Base-by-base conservation (phyloP, 1,140 invertebrate genomes). In the Hermetia illucens region DNA sequence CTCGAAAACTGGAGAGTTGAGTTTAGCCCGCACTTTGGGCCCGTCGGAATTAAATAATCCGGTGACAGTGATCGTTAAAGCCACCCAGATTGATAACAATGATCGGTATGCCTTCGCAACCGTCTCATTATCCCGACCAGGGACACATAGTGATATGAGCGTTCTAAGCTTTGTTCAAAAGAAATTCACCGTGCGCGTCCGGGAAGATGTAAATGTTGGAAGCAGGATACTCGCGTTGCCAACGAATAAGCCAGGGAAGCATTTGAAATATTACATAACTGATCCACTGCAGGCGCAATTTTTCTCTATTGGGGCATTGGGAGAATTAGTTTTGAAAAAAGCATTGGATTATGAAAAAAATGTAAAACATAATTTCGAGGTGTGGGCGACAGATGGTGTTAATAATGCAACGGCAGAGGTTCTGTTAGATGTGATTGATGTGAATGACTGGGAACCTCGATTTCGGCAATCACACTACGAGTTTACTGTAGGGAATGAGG, bases 401-500 rank as follows among this genome's bases (percentile, higher is more conserved):
- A 51, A 48, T 13, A 61, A 61, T 30, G 53, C 53, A 42, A 75
- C 75, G 0, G 68, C 77, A 2, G 64, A 65, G 24, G 68, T 92
- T 0, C 83, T 84, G 39, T 68, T 94, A 6, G 76, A 77, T 1
- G 79, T 94, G 3, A 64, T 85, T 45, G 82, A 92, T 58, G 81
- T 90, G 1, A 94, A 94, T 54, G 88, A 93, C 55, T 89, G 84
- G 84, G 86, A 90, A 59, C 89, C 89, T 2, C 68, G 84, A 21
- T 92, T 94, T 64, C 71, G 82, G 2, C 79, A 84, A 59, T 74
- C 82, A 0, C 78, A 85, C 52, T 93, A 91, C 52, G 83, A 88
- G 64, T 92, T 87, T 56, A 75, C 51, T 42, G 52, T 53, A 18
- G 21, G 37, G 12, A 39, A 31, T 10, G 13, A 19, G 3, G 21